Conservation (phyloP, 2,113 vertebrate species). For the Apodemus sylvaticus region DNA sequence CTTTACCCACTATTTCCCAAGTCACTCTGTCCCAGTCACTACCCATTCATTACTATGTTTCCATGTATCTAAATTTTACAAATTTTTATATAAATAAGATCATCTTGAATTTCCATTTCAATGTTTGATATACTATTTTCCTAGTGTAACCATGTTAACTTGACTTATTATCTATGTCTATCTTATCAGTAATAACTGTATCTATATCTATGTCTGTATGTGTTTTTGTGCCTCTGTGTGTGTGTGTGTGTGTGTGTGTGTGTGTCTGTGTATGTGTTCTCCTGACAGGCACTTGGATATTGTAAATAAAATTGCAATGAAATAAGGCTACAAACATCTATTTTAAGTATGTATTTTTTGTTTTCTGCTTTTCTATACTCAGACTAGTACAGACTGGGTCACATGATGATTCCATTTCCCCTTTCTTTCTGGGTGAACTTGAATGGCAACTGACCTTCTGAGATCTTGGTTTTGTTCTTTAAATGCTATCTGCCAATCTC, state of each 20-base stretch:
- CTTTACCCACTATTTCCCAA: too few species aligned
- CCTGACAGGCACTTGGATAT: not conserved
- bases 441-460: not conserved
- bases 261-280: not conserved
- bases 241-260: too few species aligned
- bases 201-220: not conserved
- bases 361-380: not conserved
- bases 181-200: not conserved
- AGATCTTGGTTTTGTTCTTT: not conserved
- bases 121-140: not conserved
- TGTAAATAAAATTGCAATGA: not conserved
- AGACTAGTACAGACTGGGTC: not conserved
- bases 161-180: not conserved
- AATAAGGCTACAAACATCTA: not conserved
- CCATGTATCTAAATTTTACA: not conserved
- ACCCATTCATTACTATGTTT: not conserved
- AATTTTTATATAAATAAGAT: too few species aligned
- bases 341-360: not conserved
- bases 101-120: not conserved
- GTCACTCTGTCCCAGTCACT: fast-evolving
- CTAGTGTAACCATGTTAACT: not conserved
- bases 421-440: not conserved
- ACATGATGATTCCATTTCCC: not conserved
- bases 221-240: too few species aligned
- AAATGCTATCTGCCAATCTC: not conserved